These are phyloP conservation scores for Neotoxoptera formosana DNA, from an alignment of 1,140 invertebrate genomes.

Conservation along the genomic window DNA sequence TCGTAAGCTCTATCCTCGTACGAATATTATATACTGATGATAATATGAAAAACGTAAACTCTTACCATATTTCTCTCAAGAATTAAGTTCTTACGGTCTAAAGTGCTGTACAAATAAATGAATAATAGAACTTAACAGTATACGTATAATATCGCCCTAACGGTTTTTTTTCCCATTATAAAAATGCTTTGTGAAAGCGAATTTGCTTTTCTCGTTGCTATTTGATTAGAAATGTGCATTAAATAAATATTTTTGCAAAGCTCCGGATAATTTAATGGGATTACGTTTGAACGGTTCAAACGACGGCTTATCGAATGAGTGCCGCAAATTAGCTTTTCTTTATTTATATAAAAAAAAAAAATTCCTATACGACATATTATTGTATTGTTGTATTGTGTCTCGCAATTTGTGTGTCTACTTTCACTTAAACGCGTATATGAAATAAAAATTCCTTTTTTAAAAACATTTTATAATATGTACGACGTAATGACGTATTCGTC, in stretches of 20 bases:
- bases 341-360: neutral
- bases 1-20: neutral
- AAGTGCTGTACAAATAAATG: neutral
- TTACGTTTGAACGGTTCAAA: constrained; percentile 18
- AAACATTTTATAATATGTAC: neutral
- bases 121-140: neutral
- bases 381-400: neutral
- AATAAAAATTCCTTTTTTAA: neutral
- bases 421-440: neutral
- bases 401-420: neutral
- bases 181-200: too few relatives aligned
- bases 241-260: neutral
- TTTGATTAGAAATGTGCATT: neutral
- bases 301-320: neutral
- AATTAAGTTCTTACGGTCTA: neutral
- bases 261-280: neutral
- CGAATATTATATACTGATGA: too few relatives aligned
- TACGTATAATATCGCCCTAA: neutral
- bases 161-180: neutral
- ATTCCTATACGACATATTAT: neutral
- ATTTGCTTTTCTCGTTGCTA: neutral
- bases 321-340: neutral
- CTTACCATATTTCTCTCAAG: neutral
- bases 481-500: neutral
- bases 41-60: neutral